Percentiles rank a stretch among this genome's conserved stretches.
phyloP scores from a whole-genome alignment of 2,113 vertebrate species.

The Indri indri region DNA sequence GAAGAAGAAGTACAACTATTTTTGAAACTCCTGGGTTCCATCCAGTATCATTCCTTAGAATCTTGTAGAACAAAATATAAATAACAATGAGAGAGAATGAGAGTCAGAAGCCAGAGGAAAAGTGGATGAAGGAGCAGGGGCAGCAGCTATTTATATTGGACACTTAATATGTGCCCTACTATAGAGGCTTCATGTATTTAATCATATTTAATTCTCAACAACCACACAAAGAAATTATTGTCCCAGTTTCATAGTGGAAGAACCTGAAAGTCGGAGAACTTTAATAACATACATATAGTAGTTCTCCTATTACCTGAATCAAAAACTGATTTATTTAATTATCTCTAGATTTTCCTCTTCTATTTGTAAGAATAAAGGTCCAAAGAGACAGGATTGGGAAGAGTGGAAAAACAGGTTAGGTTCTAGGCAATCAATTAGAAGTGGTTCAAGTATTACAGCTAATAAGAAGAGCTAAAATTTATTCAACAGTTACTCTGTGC shows the following conservation, averaged over 20 bases:
- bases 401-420: neutral
- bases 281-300: neutral
- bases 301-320: neutral
- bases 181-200: neutral
- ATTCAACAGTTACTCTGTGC: neutral
- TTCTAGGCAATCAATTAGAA: neutral
- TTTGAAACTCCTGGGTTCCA: neutral
- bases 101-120: neutral
- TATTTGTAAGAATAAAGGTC: neutral
- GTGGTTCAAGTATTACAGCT: neutral
- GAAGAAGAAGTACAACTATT: neutral
- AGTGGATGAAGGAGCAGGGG: neutral
- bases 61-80: neutral
- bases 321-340: neutral
- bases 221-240: neutral
- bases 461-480: neutral
- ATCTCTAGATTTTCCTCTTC: neutral
- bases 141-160: neutral
- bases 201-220: neutral
- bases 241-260: neutral
- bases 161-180: neutral
- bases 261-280: constrained; percentile 14
- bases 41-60: neutral
- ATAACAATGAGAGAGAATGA: neutral
- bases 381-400: neutral